Percentiles rank a stretch among this genome's conserved stretches.
phyloP scores from a whole-genome alignment of 2,797 vertebrate species.

The Cyclura pinguis region DNA sequence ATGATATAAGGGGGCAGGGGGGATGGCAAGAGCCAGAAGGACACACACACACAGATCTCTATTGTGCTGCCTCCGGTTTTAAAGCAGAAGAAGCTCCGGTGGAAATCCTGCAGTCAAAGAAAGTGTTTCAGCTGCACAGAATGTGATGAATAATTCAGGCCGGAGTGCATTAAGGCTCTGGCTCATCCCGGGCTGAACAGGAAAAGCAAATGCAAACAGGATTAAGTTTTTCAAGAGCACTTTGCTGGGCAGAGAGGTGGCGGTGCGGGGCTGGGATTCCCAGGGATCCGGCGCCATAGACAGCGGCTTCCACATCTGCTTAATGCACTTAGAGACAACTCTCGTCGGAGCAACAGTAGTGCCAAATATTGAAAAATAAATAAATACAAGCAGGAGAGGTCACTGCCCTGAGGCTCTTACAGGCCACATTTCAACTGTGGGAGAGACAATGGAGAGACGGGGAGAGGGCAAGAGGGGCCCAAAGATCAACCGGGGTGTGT shows the following conservation, averaged over 20 bases:
- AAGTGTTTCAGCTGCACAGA: conserved; percentile 22
- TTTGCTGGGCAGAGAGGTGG: too few species aligned
- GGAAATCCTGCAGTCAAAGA: background rate
- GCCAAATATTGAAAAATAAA: too few species aligned
- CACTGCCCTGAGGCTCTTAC: background rate
- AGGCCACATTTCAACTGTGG: background rate
- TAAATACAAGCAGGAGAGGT: background rate
- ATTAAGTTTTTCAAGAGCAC: background rate
- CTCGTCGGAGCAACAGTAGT: background rate
- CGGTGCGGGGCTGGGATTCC: background rate
- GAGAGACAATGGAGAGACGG: too few species aligned
- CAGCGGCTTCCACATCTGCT: background rate
- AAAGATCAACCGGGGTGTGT: background rate
- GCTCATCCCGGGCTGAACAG: background rate
- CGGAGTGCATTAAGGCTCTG: background rate
- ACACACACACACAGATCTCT: background rate
- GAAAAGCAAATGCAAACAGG: background rate
- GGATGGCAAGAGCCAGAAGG: background rate
- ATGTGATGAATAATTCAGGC: background rate
- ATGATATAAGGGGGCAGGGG: too few species aligned
- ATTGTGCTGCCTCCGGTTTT: background rate
- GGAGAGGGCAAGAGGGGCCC: background rate
- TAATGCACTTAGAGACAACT: too few species aligned
- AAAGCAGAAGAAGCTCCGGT: background rate
- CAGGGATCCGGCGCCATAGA: background rate